These are phyloP conservation scores for Proisotoma minuta DNA, from an alignment of 2,888 invertebrate species.

Conservation along the genomic window DNA sequence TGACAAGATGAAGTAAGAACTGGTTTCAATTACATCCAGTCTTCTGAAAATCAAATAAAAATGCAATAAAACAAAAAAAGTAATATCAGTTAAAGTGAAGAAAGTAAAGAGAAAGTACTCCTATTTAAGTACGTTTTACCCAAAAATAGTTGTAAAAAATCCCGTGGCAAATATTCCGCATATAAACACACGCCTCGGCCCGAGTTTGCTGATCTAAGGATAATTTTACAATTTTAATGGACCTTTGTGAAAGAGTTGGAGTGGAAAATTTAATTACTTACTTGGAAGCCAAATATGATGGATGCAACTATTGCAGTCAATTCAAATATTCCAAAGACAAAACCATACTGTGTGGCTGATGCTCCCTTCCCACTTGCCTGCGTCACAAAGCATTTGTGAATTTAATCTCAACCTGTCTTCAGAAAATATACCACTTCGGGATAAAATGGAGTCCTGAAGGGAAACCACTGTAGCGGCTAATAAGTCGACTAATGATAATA, in stretches of 20 bases:
- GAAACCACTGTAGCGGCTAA: conserved; percentile 53
- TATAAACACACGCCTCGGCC: conserved; percentile 53
- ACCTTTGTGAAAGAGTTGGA: no score
- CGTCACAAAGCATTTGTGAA: conserved; percentile 10
- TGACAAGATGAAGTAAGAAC: conserved; percentile 51
- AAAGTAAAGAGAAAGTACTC: no score
- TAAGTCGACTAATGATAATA: conserved; percentile 50
- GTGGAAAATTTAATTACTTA: no score
- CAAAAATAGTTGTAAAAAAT: conserved; percentile 54
- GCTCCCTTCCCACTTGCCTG: conserved; percentile 54
- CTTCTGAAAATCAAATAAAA: no score
- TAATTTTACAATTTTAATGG: no score
- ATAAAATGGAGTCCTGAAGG: conserved; percentile 54
- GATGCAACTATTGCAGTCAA: conserved; percentile 50
- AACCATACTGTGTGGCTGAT: conserved; percentile 53
- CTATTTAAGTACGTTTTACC: no score
- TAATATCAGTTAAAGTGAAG: neutral
- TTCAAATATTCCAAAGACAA: conserved; percentile 56
- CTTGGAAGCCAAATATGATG: conserved; percentile 52
- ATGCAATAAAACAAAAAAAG: neutral
- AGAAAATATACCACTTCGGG: conserved; percentile 52
- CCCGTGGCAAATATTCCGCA: conserved; percentile 54
- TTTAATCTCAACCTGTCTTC: no score
- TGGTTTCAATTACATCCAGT: conserved; percentile 48
- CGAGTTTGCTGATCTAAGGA: conserved; percentile 52